phyloP scores from a whole-genome alignment of 1,140 invertebrate species.

The Stegodyphus dumicola region DNA sequence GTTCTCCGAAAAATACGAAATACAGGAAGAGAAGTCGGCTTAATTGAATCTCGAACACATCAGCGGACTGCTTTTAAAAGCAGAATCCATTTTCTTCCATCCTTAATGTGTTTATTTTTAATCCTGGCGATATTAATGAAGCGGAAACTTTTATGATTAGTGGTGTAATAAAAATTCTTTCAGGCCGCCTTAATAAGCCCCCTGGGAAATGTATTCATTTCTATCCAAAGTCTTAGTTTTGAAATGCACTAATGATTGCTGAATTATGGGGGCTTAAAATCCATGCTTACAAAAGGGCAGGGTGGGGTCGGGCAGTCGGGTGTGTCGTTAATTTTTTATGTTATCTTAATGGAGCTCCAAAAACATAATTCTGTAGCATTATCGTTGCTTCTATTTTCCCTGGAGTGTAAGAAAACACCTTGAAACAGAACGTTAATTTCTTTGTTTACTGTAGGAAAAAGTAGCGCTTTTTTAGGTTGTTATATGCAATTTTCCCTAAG shows the following conservation, averaged over 20 bases:
- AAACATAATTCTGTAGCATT: too few species aligned
- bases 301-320: too few species aligned
- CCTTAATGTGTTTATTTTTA: background rate
- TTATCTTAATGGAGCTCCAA: too few species aligned
- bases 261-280: background rate
- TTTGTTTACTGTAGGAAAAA: too few species aligned
- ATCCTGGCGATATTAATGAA: background rate
- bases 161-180: background rate
- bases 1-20: background rate
- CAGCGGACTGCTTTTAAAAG: background rate
- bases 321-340: too few species aligned
- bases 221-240: too few species aligned
- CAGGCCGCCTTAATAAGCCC: background rate
- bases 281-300: background rate
- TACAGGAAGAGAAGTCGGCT: background rate
- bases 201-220: background rate
- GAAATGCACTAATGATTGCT: background rate
- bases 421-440: too few species aligned
- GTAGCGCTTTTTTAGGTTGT: too few species aligned
- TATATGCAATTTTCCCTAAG: too few species aligned
- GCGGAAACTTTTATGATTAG: background rate
- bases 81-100: background rate
- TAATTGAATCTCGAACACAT: background rate
- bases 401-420: too few species aligned
- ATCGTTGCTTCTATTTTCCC: too few species aligned